These are phyloP conservation scores for Halcyon malimbica DNA, from an alignment of 2,113 vertebrate genomes.

Conservation along the genomic window DNA sequence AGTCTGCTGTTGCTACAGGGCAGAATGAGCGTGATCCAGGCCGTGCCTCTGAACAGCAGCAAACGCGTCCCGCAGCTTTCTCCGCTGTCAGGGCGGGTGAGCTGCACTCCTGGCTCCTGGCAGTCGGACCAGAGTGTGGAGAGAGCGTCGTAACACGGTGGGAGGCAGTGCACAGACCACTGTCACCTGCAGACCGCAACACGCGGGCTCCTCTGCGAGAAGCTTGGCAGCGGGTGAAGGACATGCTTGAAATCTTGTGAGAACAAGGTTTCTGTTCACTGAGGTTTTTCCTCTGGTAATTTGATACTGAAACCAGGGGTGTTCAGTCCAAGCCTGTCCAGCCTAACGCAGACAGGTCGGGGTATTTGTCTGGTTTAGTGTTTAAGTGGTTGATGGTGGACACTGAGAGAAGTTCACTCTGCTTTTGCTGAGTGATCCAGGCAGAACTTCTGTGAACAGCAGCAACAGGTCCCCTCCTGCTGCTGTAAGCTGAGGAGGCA, in stretches of 20 bases:
- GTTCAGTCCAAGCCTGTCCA: neutral
- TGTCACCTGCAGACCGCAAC: accelerated
- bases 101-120: neutral
- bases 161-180: neutral
- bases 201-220: neutral
- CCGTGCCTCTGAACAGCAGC: accelerated
- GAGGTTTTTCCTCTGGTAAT: accelerated
- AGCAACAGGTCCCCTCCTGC: neutral
- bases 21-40: neutral
- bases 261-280: too few species aligned
- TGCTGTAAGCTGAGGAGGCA: accelerated
- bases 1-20: neutral
- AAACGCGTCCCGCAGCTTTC: accelerated
- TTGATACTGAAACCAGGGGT: neutral
- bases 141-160: neutral
- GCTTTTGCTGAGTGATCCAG: neutral
- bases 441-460: neutral
- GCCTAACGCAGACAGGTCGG: neutral
- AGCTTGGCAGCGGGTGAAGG: neutral
- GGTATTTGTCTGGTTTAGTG: neutral
- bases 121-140: neutral
- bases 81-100: neutral
- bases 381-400: neutral
- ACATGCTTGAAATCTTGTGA: neutral
- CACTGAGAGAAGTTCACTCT: neutral